Conservation (phyloP, 2,888 invertebrate species). For the Aporophyla lueneburgensis region DNA sequence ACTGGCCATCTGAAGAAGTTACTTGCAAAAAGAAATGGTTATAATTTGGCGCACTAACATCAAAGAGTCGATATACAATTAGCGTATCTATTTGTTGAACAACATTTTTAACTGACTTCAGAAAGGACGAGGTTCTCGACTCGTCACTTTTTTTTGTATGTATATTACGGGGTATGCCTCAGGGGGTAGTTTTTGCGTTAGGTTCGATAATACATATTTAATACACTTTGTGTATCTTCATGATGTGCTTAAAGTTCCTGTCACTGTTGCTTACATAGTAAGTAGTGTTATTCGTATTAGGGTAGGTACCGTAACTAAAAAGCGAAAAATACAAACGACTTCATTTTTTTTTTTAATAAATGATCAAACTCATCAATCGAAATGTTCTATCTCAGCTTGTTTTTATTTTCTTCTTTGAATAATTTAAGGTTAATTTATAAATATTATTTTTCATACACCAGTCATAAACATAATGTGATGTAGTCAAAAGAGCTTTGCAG, state of each 20-base stretch:
- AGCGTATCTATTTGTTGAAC: background rate
- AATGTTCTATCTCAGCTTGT: background rate
- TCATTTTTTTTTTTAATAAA: no score
- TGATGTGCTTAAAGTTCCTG: no score
- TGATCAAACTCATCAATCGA: background rate
- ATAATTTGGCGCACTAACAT: background rate
- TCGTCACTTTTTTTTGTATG: no score
- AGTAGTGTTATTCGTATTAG: no score
- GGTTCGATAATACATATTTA: no score
- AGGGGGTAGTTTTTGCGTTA: no score
- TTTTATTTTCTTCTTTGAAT: background rate
- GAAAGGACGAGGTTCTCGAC: no score
- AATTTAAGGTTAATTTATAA: background rate
- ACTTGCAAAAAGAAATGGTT: conserved; percentile 3
- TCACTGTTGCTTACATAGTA: no score
- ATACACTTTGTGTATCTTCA: no score
- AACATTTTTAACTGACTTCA: background rate
- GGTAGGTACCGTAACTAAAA: no score
- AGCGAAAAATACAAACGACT: no score
- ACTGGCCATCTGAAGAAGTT: conserved; percentile 1
- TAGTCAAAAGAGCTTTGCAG: background rate
- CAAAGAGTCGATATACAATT: conserved; percentile 7
- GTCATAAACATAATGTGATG: conserved; percentile 4
- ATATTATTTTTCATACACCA: background rate
- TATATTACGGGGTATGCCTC: no score